Percentiles rank a stretch among this genome's conserved stretches.
phyloP scores from a whole-genome alignment of 2,113 vertebrate species.

The Vulpes lagopus region DNA sequence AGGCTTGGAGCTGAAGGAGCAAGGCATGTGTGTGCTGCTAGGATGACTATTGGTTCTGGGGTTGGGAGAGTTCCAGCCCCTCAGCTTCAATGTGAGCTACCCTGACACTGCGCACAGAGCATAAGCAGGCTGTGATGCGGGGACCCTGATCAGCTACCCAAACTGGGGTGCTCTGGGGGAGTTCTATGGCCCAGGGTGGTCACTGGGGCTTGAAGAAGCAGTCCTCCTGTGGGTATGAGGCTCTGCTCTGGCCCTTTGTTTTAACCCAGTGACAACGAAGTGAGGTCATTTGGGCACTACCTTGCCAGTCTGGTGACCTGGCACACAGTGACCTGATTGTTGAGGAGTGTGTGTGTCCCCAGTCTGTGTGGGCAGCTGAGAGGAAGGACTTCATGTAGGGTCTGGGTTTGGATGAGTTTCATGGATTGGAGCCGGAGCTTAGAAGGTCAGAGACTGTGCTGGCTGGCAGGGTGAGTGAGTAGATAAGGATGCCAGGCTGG shows the following conservation, averaged over 20 bases:
- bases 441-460: not conserved
- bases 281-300: not conserved
- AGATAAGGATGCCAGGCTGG: not conserved
- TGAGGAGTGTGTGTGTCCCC: not conserved
- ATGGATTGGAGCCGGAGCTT: not conserved
- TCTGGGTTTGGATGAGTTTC: not conserved
- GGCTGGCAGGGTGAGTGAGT: not conserved
- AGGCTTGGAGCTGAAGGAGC: not conserved
- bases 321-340: not conserved
- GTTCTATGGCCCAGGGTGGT: not conserved
- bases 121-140: not conserved
- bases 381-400: not conserved
- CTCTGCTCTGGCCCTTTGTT: not conserved
- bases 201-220: not conserved
- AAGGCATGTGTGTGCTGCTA: not conserved
- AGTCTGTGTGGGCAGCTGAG: not conserved
- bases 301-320: not conserved
- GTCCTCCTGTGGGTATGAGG: not conserved
- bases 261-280: not conserved
- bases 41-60: not conserved
- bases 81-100: not conserved
- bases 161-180: not conserved
- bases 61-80: constrained; percentile 5
- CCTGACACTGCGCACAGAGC: not conserved
- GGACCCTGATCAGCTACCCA: not conserved